A percentile compares a stretch with the other conserved stretches of the same genome.
Conservation (phyloP, 2,797 vertebrate species). For the Coendou prehensilis region DNA sequence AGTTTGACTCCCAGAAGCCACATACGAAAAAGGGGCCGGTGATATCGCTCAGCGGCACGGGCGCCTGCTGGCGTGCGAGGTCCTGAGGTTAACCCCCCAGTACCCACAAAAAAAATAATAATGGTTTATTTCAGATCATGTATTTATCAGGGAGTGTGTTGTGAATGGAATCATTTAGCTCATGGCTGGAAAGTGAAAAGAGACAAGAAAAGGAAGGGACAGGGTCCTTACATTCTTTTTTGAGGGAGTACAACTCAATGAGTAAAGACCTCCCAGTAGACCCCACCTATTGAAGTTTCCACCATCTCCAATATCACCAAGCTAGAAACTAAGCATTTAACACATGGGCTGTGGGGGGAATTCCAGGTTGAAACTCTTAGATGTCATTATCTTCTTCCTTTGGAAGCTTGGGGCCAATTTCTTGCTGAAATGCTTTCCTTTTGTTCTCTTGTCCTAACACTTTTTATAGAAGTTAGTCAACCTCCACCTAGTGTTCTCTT, state of each 20-base stretch:
- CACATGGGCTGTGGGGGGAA: not conserved
- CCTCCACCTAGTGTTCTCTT: not conserved
- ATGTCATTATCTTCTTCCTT: not conserved
- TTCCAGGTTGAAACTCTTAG: not conserved
- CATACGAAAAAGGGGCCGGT: no score
- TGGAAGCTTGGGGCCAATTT: not conserved
- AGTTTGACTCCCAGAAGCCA: no score
- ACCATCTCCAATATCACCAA: not conserved
- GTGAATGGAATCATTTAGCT: not conserved
- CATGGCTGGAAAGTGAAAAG: not conserved
- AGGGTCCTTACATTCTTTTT: not conserved
- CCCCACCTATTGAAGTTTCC: no score
- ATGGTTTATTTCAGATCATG: not conserved
- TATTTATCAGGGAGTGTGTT: not conserved
- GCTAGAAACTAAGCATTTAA: not conserved
- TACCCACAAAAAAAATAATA: no score
- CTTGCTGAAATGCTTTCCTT: not conserved
- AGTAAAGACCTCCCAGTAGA: not conserved
- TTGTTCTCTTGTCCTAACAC: not conserved
- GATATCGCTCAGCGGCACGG: no score
- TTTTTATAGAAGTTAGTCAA: not conserved
- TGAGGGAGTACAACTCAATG: not conserved
- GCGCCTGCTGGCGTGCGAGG: no score
- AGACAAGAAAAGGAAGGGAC: not conserved
- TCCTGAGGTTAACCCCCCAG: no score